These are phyloP conservation scores for Junonia oenone DNA, from an alignment of 2,888 invertebrate genomes.

Conservation along the genomic window DNA sequence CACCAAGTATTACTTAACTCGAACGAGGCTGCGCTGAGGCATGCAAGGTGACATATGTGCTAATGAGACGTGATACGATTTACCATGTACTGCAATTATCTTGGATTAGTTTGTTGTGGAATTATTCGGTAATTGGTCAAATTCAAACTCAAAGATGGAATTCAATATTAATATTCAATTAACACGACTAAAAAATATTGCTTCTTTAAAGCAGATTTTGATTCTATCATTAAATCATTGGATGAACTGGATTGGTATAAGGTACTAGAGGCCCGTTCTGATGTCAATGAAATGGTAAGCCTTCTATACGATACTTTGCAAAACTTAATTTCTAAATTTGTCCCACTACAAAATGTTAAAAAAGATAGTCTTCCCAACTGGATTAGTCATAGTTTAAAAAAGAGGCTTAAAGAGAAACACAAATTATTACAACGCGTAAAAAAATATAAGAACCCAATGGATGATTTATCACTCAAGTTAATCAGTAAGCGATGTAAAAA, in stretches of 20 bases:
- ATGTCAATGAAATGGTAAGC: background rate
- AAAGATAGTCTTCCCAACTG: background rate
- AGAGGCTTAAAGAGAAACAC: too few relatives aligned
- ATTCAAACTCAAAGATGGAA: too few relatives aligned
- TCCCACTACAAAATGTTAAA: background rate
- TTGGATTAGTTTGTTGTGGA: background rate
- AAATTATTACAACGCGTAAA: too few relatives aligned
- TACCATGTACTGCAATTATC: background rate
- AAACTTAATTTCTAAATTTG: background rate
- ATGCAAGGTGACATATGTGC: conserved; percentile 5
- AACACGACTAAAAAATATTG: too few relatives aligned
- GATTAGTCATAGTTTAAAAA: background rate
- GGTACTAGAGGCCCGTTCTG: too few relatives aligned
- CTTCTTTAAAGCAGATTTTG: too few relatives aligned
- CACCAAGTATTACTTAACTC: conserved; percentile 22
- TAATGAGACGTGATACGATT: conserved; percentile 7
- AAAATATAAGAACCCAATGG: too few relatives aligned
- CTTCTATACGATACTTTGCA: background rate
- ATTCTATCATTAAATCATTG: too few relatives aligned
- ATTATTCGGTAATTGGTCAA: background rate
- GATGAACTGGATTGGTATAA: too few relatives aligned
- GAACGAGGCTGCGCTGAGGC: conserved; percentile 15
- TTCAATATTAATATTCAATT: too few relatives aligned
- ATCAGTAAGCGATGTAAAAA: too few relatives aligned
- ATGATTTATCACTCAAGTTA: too few relatives aligned